Conservation (phyloP, 2,888 invertebrate genomes). For the Mactromeris polynyma region DNA sequence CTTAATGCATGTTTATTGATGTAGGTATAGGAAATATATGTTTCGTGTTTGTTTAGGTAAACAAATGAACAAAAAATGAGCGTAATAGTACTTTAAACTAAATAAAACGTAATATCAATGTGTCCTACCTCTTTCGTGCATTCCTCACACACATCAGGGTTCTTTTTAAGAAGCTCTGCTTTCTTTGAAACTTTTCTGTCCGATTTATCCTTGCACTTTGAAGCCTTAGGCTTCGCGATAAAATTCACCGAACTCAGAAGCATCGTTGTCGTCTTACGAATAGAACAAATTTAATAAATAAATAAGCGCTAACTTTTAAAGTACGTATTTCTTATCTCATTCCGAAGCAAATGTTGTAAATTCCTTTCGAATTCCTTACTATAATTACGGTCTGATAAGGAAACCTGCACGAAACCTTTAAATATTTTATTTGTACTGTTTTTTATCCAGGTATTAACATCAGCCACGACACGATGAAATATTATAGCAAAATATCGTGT, state of each 20-base stretch:
- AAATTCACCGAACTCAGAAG: slow-evolving; percentile 67
- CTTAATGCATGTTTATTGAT: too few species aligned
- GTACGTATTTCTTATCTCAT: neutral
- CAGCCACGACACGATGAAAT: neutral
- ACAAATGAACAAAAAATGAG: too few species aligned
- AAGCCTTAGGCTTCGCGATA: slow-evolving; percentile 58
- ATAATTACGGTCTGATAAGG: neutral
- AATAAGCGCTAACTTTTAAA: neutral
- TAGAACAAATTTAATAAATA: neutral
- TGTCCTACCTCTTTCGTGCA: slow-evolving; percentile 52
- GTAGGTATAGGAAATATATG: too few species aligned
- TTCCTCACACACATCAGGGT: slow-evolving; percentile 27
- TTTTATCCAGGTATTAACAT: neutral
- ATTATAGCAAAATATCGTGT: neutral
- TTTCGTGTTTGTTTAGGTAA: too few species aligned
- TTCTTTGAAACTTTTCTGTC: slow-evolving; percentile 29
- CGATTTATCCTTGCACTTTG: slow-evolving; percentile 42
- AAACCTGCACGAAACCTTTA: neutral
- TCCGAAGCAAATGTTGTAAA: neutral
- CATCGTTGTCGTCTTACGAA: slow-evolving; percentile 33
- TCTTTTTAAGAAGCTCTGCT: neutral
- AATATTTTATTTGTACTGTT: neutral
- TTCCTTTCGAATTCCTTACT: slow-evolving; percentile 34
- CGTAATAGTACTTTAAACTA: too few species aligned
- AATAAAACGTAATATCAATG: neutral